Evolutionary conservation across 2,888 invertebrate species (phyloP), one percentile per base, ranked within the genome.

Genomic region (Crocallis elinguaria): DNA sequence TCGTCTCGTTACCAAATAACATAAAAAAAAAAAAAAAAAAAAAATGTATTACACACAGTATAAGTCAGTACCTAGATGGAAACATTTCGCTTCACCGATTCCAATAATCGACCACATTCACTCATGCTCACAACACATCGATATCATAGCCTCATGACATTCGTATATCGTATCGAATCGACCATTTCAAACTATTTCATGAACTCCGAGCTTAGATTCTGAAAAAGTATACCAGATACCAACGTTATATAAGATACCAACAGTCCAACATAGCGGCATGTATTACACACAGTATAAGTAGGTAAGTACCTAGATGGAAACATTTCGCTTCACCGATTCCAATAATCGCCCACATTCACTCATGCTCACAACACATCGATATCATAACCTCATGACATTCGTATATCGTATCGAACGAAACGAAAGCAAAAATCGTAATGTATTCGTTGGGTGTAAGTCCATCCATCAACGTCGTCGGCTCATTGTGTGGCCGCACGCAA

Each of bases 381-480:
- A 89, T 89, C 90, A 88, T 88, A 90, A 87, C 89, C 87, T 90
- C 84, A 86, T 86, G 89, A 89, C 87, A 88, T 88, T 87, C 83
- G 83, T 85, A 90, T 89, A 88, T 87, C 82, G 83, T 85, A 90
- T 89, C 86, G 84, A 86, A 87, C 75, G 80, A 79, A 82, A 83
- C 82, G 89, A 90, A 90, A 90, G 91, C 90, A 91, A 89, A 89
- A 91, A 89, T 90, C 84, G 85, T 91, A 91, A 90, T 90, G 89
- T 90, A 88, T 89, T 90, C 89, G 86, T 88, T 88, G 51, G 9
- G 38, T 51, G 46, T 36, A 29, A 32, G 19, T 76, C 76, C 86
- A 90, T 91, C 87, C 83, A 90, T 91, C 91, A 90, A 88, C 68
- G 90, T 89, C 90, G 73, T 61, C 81, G 77, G 83, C 86, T 87